phyloP scores from a whole-genome alignment of 2,888 invertebrate species.

The Autographa pulchrina region DNA sequence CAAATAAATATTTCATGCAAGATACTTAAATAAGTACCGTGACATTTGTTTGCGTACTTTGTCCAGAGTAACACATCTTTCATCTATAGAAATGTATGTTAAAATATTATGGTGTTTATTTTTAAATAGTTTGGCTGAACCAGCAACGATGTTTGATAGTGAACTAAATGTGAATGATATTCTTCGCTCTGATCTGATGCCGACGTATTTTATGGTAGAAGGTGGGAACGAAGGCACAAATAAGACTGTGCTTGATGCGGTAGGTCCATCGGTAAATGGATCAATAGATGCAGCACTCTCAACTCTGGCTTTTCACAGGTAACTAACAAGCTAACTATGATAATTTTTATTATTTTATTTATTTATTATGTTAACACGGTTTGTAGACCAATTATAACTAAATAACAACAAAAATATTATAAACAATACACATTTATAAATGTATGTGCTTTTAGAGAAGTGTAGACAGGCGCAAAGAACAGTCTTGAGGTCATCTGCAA shows the following conservation, averaged over 20 bases:
- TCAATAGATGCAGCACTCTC: slow-evolving; percentile 90
- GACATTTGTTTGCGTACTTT: slow-evolving; percentile 60
- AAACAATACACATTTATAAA: no score
- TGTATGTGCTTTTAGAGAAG: no score
- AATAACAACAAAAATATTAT: no score
- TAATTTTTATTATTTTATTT: slow-evolving; percentile 10
- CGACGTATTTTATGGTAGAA: slow-evolving; percentile 90
- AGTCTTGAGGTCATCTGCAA: no score
- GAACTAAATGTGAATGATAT: slow-evolving; percentile 91
- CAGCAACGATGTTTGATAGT: slow-evolving; percentile 70
- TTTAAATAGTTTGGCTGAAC: slow-evolving; percentile 27
- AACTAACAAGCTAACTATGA: slow-evolving; percentile 36
- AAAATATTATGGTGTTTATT: slow-evolving; percentile 29
- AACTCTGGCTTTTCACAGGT: slow-evolving; percentile 93
- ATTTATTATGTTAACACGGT: neutral
- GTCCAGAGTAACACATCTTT: slow-evolving; percentile 33
- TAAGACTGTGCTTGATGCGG: slow-evolving; percentile 51
- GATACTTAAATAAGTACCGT: slow-evolving; percentile 34
- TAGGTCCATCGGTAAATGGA: slow-evolving; percentile 84
- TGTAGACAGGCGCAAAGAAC: no score
- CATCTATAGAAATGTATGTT: slow-evolving; percentile 38
- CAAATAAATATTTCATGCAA: slow-evolving; percentile 74
- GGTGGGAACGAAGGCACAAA: slow-evolving; percentile 68
- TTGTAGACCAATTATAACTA: no score
- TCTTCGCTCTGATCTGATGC: slow-evolving; percentile 92